phyloP scores from a whole-genome alignment of 2,797 vertebrate species.

The Phyllotis vaccarum region DNA sequence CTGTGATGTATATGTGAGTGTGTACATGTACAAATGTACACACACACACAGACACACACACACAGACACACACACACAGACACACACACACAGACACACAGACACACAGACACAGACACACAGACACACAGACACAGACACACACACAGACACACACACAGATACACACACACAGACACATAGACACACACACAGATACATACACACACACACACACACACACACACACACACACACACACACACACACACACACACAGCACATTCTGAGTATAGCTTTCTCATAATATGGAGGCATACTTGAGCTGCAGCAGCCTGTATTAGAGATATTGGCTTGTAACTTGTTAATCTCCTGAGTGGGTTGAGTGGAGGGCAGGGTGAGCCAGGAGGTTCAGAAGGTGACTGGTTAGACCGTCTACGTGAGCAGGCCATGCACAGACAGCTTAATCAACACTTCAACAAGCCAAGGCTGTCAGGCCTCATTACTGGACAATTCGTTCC shows the following conservation, averaged over 20 bases:
- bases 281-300: neutral
- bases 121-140: too few species aligned
- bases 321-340: slow-evolving; percentile 31
- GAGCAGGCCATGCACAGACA: neutral
- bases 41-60: neutral
- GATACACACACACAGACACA: too few species aligned
- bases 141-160: neutral
- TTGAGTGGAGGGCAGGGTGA: neutral
- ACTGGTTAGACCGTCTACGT: slow-evolving; percentile 2
- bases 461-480: slow-evolving; percentile 63
- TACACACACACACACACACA: too few species aligned
- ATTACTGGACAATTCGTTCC: slow-evolving; percentile 69
- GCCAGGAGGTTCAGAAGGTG: slow-evolving; percentile 4
- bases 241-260: neutral
- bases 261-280: slow-evolving; percentile 31
- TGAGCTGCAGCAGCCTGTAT: neutral
- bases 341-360: neutral
- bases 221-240: too few species aligned
- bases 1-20: neutral
- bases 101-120: too few species aligned
- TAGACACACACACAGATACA: too few species aligned
- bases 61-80: neutral
- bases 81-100: too few species aligned
- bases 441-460: slow-evolving; percentile 68
- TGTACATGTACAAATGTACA: neutral